Conservation (phyloP, 2,888 invertebrate species). For the Erebia epiphron region DNA sequence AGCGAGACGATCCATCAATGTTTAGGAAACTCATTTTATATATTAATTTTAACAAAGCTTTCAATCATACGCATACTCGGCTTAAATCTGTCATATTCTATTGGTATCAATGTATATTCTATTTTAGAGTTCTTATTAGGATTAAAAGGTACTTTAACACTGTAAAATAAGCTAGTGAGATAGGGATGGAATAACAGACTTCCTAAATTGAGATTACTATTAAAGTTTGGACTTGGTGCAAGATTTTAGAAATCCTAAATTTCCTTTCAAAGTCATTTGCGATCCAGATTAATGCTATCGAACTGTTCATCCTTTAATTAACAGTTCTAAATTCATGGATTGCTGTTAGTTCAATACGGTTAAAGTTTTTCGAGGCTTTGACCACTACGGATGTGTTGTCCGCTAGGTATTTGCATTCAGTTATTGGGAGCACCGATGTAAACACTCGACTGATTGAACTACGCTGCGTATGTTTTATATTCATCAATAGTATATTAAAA, state of each 20-base stretch:
- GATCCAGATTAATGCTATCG: conserved; percentile 28
- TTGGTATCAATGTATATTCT: background rate
- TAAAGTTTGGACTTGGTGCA: background rate
- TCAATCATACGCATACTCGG: conserved; percentile 49
- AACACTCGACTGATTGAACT: conserved; percentile 73
- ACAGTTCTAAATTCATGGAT: conserved; percentile 50
- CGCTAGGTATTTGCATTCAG: conserved; percentile 74
- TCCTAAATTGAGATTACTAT: background rate
- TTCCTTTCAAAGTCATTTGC: conserved; percentile 10
- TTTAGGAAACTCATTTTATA: conserved; percentile 46
- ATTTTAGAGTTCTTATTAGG: too few relatives aligned
- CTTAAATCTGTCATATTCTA: background rate
- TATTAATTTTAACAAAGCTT: conserved; percentile 47
- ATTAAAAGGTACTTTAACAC: too few relatives aligned
- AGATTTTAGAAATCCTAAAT: background rate
- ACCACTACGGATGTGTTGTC: conserved; percentile 53
- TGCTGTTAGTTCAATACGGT: conserved; percentile 50
- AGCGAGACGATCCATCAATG: conserved; percentile 53
- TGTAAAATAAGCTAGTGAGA: too few relatives aligned
- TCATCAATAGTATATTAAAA: conserved; percentile 35
- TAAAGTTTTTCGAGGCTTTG: conserved; percentile 51
- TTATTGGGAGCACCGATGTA: conserved; percentile 74
- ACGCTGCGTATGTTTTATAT: conserved; percentile 51
- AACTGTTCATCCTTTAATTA: conserved; percentile 44
- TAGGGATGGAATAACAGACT: too few relatives aligned